Evolutionary conservation across 2,888 invertebrate genomes (phyloP).

Genomic region (Lochmaea capreae): DNA sequence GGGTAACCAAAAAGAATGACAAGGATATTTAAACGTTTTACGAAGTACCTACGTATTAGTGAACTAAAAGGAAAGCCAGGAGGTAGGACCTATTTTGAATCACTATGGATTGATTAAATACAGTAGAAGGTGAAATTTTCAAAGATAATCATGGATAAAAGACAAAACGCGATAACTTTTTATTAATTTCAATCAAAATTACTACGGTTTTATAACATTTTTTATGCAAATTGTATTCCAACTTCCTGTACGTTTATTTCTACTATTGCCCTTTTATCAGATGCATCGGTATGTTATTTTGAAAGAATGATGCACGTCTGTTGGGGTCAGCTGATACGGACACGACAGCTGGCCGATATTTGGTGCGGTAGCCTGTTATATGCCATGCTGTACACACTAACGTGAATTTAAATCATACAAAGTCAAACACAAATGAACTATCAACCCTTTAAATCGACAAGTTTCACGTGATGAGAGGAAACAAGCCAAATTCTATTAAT

Average conservation of each 20-base stretch:
- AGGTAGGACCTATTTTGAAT: too few species aligned
- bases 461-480: constrained; percentile 21
- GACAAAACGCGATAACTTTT: too few species aligned
- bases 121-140: too few species aligned
- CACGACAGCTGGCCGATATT: constrained; percentile 39
- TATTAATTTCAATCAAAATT: too few species aligned
- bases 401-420: constrained; percentile 31
- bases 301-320: constrained; percentile 27
- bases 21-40: too few species aligned
- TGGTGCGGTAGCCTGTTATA: constrained; percentile 29
- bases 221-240: not conserved
- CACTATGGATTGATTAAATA: too few species aligned
- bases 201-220: not conserved
- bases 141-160: too few species aligned
- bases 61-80: too few species aligned
- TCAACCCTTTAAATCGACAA: constrained; percentile 32
- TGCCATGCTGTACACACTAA: constrained; percentile 22
- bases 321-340: constrained; percentile 37
- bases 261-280: constrained; percentile 11
- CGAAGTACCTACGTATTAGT: too few species aligned
- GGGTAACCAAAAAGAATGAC: too few species aligned
- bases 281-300: constrained; percentile 3
- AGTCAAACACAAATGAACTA: constrained; percentile 35
- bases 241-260: not conserved
- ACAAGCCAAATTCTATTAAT: constrained; percentile 6